These are phyloP conservation scores for Meliscaeva auricollis DNA, from an alignment of 2,888 invertebrate species.

Conservation along the genomic window DNA sequence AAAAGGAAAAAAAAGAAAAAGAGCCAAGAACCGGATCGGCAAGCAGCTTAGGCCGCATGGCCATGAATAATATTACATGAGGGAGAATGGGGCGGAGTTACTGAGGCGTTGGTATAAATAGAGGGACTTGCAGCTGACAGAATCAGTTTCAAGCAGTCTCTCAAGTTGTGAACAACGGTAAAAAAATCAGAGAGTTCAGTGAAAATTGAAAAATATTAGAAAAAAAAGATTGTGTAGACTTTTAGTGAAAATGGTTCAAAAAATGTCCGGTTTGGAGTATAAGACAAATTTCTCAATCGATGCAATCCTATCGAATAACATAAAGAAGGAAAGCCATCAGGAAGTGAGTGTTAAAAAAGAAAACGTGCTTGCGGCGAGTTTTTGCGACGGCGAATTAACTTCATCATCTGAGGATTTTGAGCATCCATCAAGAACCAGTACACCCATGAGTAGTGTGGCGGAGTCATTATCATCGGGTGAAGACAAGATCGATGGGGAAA, in stretches of 20 bases:
- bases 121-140: conserved; percentile 71
- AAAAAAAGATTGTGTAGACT: conserved; percentile 50
- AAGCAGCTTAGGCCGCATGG: conserved; percentile 66
- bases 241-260: conserved; percentile 81
- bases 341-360: conserved; percentile 73
- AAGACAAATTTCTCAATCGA: conserved; percentile 93
- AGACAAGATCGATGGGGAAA: conserved; percentile 76
- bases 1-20: background rate
- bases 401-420: conserved; percentile 82
- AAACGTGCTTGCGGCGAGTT: conserved; percentile 42
- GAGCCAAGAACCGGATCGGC: conserved; percentile 23
- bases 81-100: conserved; percentile 79
- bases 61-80: conserved; percentile 60
- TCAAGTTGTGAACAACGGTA: conserved; percentile 72
- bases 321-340: conserved; percentile 68
- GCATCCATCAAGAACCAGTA: conserved; percentile 82
- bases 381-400: conserved; percentile 80
- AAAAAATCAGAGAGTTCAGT: conserved; percentile 26
- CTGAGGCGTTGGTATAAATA: conserved; percentile 80
- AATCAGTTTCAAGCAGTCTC: conserved; percentile 80
- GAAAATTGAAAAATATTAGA: conserved; percentile 31
- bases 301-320: conserved; percentile 89
- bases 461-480: conserved; percentile 80
- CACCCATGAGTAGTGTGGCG: conserved; percentile 83
- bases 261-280: conserved; percentile 82